phyloP scores from a whole-genome alignment of 2,113 vertebrate species.

The Mugil cephalus region DNA sequence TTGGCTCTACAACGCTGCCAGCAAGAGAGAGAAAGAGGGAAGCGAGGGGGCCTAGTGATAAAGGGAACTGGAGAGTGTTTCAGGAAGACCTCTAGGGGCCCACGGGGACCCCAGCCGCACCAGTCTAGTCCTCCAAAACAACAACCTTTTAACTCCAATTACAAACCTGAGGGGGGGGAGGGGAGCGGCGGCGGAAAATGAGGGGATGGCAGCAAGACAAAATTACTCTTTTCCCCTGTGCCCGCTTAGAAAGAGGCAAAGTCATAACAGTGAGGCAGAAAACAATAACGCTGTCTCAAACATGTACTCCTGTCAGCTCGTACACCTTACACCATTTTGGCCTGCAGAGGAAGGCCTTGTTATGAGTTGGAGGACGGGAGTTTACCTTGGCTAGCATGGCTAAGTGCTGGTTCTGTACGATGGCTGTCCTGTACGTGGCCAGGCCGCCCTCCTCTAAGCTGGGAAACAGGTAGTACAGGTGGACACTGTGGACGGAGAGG shows the following conservation, averaged over 20 bases:
- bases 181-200: conserved; percentile 24
- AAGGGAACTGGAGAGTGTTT: conserved; percentile 65
- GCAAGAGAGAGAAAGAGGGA: conserved; percentile 12
- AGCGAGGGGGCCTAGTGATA: conserved; percentile 37
- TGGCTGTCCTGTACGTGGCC: conserved; percentile 97
- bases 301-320: conserved; percentile 36
- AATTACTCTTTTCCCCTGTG: conserved; percentile 58
- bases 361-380: neutral
- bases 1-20: conserved; percentile 53
- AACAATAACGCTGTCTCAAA: conserved; percentile 49
- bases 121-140: conserved; percentile 62
- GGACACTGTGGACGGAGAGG: conserved; percentile 87
- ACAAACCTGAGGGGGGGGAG: conserved; percentile 57
- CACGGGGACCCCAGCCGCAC: conserved; percentile 49
- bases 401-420: conserved; percentile 98
- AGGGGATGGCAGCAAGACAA: conserved; percentile 53
- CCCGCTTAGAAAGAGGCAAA: conserved; percentile 48
- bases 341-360: conserved; percentile 16
- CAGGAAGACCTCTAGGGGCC: conserved; percentile 64
- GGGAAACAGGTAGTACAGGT: conserved; percentile 98
- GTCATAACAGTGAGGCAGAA: conserved; percentile 42
- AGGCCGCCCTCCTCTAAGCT: conserved; percentile 95
- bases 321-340: conserved; percentile 14
- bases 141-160: conserved; percentile 80
- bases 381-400: conserved; percentile 98